Conservation (phyloP, 2,113 vertebrate species). For the Piliocolobus tephrosceles region DNA sequence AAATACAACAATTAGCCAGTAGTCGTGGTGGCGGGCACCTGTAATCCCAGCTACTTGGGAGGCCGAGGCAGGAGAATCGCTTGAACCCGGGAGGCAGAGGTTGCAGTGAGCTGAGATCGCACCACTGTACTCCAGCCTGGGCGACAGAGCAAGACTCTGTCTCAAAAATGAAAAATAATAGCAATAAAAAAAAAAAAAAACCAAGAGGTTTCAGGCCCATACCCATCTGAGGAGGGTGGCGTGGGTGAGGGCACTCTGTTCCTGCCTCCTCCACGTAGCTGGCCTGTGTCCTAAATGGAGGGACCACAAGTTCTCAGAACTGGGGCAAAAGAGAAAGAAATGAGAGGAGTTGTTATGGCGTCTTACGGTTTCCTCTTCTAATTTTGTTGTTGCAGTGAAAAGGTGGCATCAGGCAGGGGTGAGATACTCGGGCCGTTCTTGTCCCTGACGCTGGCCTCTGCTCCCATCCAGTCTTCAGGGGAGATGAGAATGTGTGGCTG, state of each 20-base stretch:
- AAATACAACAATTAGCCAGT: too few relatives aligned
- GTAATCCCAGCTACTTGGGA: too few relatives aligned
- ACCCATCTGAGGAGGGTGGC: neutral
- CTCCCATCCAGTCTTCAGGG: neutral
- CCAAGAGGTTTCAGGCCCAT: neutral
- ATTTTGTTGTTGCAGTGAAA: neutral
- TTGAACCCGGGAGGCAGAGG: too few relatives aligned
- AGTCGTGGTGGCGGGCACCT: too few relatives aligned
- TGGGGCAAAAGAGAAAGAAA: slow-evolving; percentile 19
- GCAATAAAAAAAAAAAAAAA: neutral
- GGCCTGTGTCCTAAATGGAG: neutral
- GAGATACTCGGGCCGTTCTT: neutral
- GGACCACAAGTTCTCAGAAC: neutral
- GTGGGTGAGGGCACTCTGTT: neutral
- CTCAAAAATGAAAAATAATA: too few relatives aligned
- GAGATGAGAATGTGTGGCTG: neutral
- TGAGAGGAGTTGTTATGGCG: neutral
- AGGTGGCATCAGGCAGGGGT: neutral
- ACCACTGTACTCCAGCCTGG: too few relatives aligned
- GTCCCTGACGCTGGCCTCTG: neutral
- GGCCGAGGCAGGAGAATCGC: too few relatives aligned
- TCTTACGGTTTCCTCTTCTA: neutral
- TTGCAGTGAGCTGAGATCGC: too few relatives aligned
- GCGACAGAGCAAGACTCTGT: too few relatives aligned
- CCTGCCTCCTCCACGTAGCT: neutral